Percentiles rank a stretch among this genome's conserved stretches.
These are phyloP conservation scores for Sinella curviseta DNA, from an alignment of 1,140 invertebrate genomes.

Conservation along the genomic window DNA sequence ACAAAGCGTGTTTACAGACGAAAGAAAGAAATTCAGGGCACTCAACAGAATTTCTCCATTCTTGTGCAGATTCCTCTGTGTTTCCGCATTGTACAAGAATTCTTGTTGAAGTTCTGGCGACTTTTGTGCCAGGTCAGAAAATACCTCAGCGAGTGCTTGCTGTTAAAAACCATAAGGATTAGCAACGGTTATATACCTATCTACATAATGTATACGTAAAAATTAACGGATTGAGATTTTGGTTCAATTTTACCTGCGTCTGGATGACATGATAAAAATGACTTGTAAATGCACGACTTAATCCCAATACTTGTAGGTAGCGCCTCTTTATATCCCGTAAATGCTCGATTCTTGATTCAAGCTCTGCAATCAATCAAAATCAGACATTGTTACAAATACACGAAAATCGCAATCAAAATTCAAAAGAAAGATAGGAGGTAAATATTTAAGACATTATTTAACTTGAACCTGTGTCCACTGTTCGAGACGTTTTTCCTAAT, in stretches of 20 bases:
- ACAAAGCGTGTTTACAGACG: slow-evolving; percentile 89
- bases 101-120: slow-evolving; percentile 92
- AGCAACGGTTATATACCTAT: too few relatives aligned
- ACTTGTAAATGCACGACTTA: slow-evolving; percentile 78
- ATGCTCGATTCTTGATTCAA: slow-evolving; percentile 89
- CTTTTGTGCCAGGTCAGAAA: slow-evolving; percentile 91
- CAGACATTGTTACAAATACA: not conserved
- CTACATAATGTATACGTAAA: slow-evolving; percentile 9
- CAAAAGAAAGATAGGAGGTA: not conserved
- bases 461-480: slow-evolving; percentile 75
- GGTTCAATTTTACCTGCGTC: slow-evolving; percentile 75
- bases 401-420: not conserved
- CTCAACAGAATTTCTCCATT: slow-evolving; percentile 89
- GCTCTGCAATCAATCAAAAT: slow-evolving; percentile 63
- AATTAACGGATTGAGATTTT: not conserved
- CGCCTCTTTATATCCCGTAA: slow-evolving; percentile 91
- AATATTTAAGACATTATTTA: not conserved
- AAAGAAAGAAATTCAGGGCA: slow-evolving; percentile 94
- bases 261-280: slow-evolving; percentile 88
- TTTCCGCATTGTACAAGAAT: slow-evolving; percentile 93
- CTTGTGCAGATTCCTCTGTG: slow-evolving; percentile 87
- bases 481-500: slow-evolving; percentile 87
- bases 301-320: slow-evolving; percentile 82
- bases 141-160: slow-evolving; percentile 81
- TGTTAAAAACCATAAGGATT: slow-evolving; percentile 54